Base-by-base conservation (phyloP, 2,888 invertebrate genomes). In the Carabus problematicus region DNA sequence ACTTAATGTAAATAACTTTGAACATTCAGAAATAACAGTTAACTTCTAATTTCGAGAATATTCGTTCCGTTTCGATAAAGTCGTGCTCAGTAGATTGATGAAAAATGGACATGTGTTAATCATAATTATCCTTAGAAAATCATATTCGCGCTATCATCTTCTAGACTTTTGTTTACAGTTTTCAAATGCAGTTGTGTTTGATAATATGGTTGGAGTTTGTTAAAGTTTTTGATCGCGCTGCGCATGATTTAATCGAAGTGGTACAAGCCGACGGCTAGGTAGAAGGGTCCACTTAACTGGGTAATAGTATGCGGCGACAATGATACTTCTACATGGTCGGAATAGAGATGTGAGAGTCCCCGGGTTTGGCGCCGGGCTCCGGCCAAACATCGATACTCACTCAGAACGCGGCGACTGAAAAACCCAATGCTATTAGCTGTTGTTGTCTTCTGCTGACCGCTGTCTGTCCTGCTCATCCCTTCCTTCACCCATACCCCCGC, bases 221-320 rank as follows among this genome's bases (percentile, higher is more conserved):
- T 3, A 29, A 29, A 6, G 29, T 29, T 2, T 29, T 29, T 29
- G 29, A 6, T 29, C 6, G 29, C 6, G 29, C 2, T 29, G 29
- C 2, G 8, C 63, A 63, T 16, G 52, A 41, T 41, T 63, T 41
- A 16, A 40, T 52, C 52, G 39, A 52, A 8, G 47, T 49, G 61
- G 61, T 61, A 45, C 47, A n/a, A 6, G 29, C 6, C 3, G 29
- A 29, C 29, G 29, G 29, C 29, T 3, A 3, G 29, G 29, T 29
- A 29, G 2, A 29, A 29, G 29, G 29, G 29, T 45, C 45, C 14
- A 11, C 11, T 12, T 45, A 12, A 12, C 14, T 54, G 54, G 54
- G 70, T 64, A 67, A 67, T 62, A 62, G 70, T 63, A 64, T 63
- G 71, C 62, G 67, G 71, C 67, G 71, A 71, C 71, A 71, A 64